phyloP scores from a whole-genome alignment of 2,113 vertebrate genomes.

The Todiramphus saurophagus region DNA sequence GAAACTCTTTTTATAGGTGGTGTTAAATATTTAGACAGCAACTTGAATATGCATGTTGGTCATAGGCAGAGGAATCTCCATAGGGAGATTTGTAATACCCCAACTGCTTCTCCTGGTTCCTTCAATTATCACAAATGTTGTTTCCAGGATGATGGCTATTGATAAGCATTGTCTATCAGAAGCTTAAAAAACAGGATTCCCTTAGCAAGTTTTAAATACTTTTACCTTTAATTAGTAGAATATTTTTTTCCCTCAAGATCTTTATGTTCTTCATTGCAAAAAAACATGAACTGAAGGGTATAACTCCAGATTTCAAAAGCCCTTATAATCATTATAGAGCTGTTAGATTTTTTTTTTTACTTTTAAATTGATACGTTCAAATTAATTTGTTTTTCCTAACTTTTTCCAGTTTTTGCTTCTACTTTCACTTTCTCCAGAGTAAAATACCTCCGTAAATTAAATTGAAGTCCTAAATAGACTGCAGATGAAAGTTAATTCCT shows the following conservation, averaged over 20 bases:
- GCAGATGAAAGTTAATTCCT: neutral
- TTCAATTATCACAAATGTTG: neutral
- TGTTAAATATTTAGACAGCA: neutral
- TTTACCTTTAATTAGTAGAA: neutral
- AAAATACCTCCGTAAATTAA: neutral
- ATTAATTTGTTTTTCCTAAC: neutral
- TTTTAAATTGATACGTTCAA: neutral
- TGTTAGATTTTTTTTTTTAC: neutral
- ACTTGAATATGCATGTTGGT: neutral
- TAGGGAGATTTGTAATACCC: neutral
- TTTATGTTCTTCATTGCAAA: neutral
- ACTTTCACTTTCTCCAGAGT: neutral
- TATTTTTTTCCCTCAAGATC: neutral
- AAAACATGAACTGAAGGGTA: neutral
- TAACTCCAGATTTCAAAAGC: neutral
- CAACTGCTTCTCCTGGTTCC: neutral
- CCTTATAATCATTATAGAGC: neutral
- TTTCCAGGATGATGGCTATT: neutral
- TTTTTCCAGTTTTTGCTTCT: neutral
- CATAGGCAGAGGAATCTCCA: neutral
- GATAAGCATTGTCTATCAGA: neutral
- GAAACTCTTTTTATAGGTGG: neutral
- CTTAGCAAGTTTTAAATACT: neutral
- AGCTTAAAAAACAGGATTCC: neutral
- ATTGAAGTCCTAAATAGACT: neutral